Evolutionary conservation across 1,140 invertebrate species (phyloP).

Genomic region (Solenopsis fugax): DNA sequence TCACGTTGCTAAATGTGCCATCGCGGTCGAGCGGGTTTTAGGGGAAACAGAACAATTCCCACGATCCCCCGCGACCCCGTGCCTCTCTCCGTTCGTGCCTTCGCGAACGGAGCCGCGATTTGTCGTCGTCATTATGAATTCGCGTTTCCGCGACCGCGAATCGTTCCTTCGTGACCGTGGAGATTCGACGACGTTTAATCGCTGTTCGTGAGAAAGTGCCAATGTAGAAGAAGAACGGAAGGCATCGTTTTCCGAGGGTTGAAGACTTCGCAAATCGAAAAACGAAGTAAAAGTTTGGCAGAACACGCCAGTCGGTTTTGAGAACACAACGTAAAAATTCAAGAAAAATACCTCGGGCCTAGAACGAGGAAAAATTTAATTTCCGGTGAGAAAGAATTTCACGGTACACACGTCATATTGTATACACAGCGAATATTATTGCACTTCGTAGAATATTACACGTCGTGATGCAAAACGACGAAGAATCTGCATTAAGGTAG

Average conservation of each 20-base stretch:
- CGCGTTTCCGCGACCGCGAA: constrained; percentile 29
- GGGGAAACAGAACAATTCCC: constrained; percentile 24
- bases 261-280: background rate
- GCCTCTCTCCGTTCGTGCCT: constrained; percentile 7
- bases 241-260: background rate
- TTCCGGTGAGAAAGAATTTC: constrained; percentile 9
- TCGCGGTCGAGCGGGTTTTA: constrained; percentile 29
- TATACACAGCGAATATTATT: background rate
- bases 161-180: constrained; percentile 7
- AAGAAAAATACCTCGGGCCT: background rate
- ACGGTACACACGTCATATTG: background rate
- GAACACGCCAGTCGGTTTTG: background rate
- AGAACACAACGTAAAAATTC: background rate
- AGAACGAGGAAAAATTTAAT: background rate
- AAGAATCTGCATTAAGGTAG: constrained; percentile 18
- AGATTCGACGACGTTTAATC: background rate
- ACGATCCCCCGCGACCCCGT: background rate
- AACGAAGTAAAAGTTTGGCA: background rate
- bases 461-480: background rate
- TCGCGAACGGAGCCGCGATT: constrained; percentile 5
- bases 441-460: background rate
- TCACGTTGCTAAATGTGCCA: constrained; percentile 10
- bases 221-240: background rate
- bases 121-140: constrained; percentile 25
- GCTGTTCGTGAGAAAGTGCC: background rate